These are phyloP conservation scores for Amblyjoppa proteus DNA, from an alignment of 2,888 invertebrate genomes.

Conservation along the genomic window DNA sequence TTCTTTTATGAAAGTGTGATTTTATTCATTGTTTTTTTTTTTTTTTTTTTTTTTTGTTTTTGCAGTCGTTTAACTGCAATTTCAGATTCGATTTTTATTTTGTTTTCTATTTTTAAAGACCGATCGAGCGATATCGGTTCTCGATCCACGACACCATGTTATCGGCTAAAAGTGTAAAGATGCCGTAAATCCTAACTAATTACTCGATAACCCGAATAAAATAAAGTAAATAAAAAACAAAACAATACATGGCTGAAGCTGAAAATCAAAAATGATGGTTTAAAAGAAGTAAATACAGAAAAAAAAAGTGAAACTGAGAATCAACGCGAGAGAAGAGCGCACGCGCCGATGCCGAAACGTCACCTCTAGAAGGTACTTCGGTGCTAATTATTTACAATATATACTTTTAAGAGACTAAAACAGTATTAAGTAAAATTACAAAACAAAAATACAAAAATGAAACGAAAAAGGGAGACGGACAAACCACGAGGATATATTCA, in stretches of 20 bases:
- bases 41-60: background rate
- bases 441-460: constrained; percentile 16
- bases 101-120: background rate
- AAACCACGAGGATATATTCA: background rate
- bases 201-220: constrained; percentile 67
- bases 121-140: constrained; percentile 16
- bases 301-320: constrained; percentile 46
- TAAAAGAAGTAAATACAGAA: constrained; percentile 62
- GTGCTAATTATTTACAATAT: constrained; percentile 60
- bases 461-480: constrained; percentile 11
- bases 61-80: background rate
- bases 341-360: constrained; percentile 57
- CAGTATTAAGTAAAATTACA: constrained; percentile 63
- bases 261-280: constrained; percentile 76
- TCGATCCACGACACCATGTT: constrained; percentile 28
- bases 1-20: background rate
- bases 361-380: constrained; percentile 59
- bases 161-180: constrained; percentile 44
- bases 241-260: constrained; percentile 76
- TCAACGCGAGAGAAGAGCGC: constrained; percentile 27
- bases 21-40: background rate
- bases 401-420: constrained; percentile 62
- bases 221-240: constrained; percentile 69
- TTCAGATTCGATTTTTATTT: background rate
- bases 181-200: constrained; percentile 56